Evolutionary conservation across 92 coral and sea anemone genomes (phyloP).

Genomic region (Umimayanthus kanabou): DNA sequence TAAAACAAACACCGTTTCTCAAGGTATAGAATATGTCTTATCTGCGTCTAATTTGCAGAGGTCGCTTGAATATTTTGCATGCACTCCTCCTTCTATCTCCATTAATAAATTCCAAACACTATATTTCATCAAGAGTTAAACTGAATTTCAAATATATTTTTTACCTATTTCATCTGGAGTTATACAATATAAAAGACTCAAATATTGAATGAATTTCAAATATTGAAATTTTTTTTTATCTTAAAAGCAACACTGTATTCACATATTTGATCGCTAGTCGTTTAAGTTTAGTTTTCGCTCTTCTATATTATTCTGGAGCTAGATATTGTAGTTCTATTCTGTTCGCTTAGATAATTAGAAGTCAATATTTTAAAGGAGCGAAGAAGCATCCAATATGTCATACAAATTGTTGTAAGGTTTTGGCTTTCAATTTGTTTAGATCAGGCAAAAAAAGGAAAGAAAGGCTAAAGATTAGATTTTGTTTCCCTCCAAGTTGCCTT

Average conservation of each 20-base stretch:
- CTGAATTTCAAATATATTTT: too few relatives aligned
- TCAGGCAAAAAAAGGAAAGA: not conserved
- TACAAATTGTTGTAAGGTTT: not conserved
- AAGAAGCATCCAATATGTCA: not conserved
- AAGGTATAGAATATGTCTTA: not conserved
- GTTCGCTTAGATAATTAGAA: not conserved
- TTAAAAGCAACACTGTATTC: not conserved
- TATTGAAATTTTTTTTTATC: too few relatives aligned
- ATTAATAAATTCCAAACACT: too few relatives aligned
- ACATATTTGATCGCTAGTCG: not conserved
- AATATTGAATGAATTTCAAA: too few relatives aligned
- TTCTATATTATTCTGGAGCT: not conserved
- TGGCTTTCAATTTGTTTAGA: not conserved
- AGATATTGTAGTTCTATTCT: not conserved
- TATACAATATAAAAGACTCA: not conserved
- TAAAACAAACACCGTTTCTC: not conserved
- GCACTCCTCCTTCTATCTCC: too few relatives aligned
- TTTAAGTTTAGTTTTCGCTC: not conserved
- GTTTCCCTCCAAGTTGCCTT: not conserved
- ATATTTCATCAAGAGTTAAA: too few relatives aligned
- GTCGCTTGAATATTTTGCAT: too few relatives aligned
- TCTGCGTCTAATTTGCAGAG: too few relatives aligned
- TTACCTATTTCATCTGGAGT: not conserved
- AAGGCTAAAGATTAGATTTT: not conserved
- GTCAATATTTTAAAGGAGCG: slow-evolving; percentile 6